These are phyloP conservation scores for Mareca penelope DNA, from an alignment of 2,797 vertebrate genomes.

Conservation along the genomic window DNA sequence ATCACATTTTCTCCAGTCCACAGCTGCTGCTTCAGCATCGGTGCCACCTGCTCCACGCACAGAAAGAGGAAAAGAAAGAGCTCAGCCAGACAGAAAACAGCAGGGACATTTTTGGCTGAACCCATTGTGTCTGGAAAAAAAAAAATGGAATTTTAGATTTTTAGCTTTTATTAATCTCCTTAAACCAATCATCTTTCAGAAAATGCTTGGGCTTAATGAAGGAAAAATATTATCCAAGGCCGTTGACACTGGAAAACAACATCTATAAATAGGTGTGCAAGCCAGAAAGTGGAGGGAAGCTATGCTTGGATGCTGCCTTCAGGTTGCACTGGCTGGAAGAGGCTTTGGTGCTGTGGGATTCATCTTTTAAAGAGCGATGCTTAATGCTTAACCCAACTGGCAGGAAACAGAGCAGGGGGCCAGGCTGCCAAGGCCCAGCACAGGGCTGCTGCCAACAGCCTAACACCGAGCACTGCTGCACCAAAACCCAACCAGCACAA, in stretches of 20 bases:
- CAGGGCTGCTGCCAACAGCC: fast-evolving
- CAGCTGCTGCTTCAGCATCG: slow-evolving; percentile 76
- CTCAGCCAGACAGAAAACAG: background rate
- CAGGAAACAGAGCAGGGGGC: background rate
- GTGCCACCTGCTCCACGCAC: slow-evolving; percentile 77
- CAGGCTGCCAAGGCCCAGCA: background rate
- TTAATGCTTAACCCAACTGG: background rate
- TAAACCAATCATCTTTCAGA: background rate
- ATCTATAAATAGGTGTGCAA: background rate
- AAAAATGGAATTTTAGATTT: background rate
- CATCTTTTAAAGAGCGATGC: background rate
- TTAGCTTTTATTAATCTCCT: background rate
- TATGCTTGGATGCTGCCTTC: background rate
- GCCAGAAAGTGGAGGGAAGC: background rate
- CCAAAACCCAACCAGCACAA: too few relatives aligned
- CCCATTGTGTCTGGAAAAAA: background rate
- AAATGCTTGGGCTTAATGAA: background rate
- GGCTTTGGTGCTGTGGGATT: background rate
- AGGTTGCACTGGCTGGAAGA: fast-evolving
- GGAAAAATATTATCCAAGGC: background rate
- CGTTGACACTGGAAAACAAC: background rate
- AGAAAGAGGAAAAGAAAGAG: slow-evolving; percentile 1
- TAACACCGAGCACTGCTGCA: fast-evolving
- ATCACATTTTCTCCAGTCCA: slow-evolving; percentile 93
- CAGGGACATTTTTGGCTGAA: background rate